Conservation (phyloP, 2,797 vertebrate species). For the Lophius americanus region DNA sequence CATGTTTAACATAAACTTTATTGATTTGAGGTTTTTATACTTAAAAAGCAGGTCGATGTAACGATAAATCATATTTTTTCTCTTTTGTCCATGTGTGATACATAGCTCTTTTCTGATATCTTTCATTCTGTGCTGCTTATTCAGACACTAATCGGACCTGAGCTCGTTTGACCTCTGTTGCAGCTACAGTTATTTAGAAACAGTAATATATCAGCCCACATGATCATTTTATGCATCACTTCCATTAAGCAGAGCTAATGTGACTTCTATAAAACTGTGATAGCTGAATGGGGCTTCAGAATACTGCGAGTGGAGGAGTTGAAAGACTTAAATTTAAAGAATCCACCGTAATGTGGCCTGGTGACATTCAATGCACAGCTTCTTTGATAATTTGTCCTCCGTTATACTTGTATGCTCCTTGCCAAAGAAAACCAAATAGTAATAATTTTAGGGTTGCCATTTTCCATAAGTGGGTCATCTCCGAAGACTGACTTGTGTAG, state of each 20-base stretch:
- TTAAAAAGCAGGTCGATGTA: background rate
- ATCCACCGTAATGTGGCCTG: background rate
- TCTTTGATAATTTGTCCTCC: background rate
- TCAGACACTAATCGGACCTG: background rate
- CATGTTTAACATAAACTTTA: no score
- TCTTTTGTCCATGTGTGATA: background rate
- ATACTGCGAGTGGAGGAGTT: background rate
- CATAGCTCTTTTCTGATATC: background rate
- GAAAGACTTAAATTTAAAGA: background rate
- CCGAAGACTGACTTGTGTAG: background rate
- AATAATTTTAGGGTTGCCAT: background rate
- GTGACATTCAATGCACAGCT: background rate
- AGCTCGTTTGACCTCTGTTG: background rate
- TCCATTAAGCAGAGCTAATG: background rate
- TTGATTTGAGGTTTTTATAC: background rate
- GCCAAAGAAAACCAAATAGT: background rate
- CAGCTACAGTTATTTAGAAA: background rate
- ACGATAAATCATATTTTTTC: background rate
- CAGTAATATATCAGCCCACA: background rate
- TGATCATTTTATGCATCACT: slow-evolving; percentile 1
- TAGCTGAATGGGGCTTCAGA: background rate
- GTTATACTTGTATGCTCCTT: background rate
- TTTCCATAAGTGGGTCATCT: background rate
- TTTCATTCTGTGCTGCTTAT: background rate
- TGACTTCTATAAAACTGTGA: background rate